A percentile compares a stretch with the other conserved stretches of the same genome.
These are phyloP conservation scores for Scaptomyza montana DNA, from an alignment of 1,140 invertebrate species.

Conservation along the genomic window DNA sequence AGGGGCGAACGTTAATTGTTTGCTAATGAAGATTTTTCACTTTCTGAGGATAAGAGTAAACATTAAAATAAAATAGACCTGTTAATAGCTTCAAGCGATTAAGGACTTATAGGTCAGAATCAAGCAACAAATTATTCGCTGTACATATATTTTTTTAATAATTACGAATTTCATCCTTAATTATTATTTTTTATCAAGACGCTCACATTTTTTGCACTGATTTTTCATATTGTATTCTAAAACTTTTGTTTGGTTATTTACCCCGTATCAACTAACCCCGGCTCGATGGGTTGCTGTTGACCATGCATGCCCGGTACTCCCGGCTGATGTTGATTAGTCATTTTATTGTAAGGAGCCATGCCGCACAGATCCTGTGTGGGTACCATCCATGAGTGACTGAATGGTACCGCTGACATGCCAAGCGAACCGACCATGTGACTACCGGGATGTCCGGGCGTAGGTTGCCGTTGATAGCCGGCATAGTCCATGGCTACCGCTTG, in stretches of 20 bases:
- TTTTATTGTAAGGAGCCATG: slow-evolving; percentile 90
- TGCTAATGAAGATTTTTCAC: too few relatives aligned
- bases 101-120: too few relatives aligned
- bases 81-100: too few relatives aligned
- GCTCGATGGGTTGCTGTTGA: slow-evolving; percentile 92
- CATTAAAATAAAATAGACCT: too few relatives aligned
- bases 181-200: too few relatives aligned
- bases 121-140: too few relatives aligned
- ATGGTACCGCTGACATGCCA: slow-evolving; percentile 87
- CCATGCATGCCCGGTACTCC: slow-evolving; percentile 84
- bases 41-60: too few relatives aligned
- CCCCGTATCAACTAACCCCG: slow-evolving; percentile 90
- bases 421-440: slow-evolving; percentile 85
- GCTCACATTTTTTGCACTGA: too few relatives aligned
- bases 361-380: slow-evolving; percentile 93
- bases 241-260: slow-evolving; percentile 38
- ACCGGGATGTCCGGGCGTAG: slow-evolving; percentile 86
- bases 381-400: slow-evolving; percentile 96
- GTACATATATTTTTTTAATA: too few relatives aligned
- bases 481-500: slow-evolving; percentile 95
- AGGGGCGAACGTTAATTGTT: background rate
- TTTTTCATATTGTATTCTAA: too few relatives aligned
- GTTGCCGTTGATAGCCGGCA: slow-evolving; percentile 90
- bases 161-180: too few relatives aligned
- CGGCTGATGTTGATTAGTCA: slow-evolving; percentile 85